phyloP scores from a whole-genome alignment of 2,888 invertebrate species.

The Latrodectus hesperus region DNA sequence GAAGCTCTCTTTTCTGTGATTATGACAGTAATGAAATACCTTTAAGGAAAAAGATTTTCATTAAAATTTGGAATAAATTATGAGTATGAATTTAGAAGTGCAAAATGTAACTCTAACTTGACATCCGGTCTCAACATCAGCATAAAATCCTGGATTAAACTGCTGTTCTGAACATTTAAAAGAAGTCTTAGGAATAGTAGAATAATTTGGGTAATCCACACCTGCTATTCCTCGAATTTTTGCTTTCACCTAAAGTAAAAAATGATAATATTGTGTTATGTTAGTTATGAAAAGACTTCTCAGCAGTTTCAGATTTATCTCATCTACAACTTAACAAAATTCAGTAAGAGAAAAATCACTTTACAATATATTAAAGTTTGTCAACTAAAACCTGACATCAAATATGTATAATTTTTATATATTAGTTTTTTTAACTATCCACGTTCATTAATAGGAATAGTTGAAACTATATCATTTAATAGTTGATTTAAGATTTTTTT shows the following conservation, averaged over 20 bases:
- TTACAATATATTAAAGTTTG: too few species aligned
- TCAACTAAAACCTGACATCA: too few species aligned
- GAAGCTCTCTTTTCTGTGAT: slow-evolving; percentile 56
- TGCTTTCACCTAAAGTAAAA: background rate
- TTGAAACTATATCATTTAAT: too few species aligned
- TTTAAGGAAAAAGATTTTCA: slow-evolving; percentile 12
- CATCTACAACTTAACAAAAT: too few species aligned
- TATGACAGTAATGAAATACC: slow-evolving; percentile 52
- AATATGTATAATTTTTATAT: too few species aligned
- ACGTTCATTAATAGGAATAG: too few species aligned
- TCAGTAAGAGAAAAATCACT: too few species aligned
- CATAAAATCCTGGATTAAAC: slow-evolving; percentile 45
- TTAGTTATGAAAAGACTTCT: too few species aligned
- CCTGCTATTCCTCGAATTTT: slow-evolving; percentile 37
- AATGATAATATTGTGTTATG: too few species aligned
- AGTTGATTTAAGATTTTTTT: too few species aligned
- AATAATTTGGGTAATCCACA: slow-evolving; percentile 48
- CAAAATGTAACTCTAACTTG: slow-evolving; percentile 33
- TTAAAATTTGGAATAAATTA: background rate
- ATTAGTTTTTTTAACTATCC: too few species aligned
- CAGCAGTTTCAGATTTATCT: too few species aligned
- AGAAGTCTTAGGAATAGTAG: slow-evolving; percentile 38
- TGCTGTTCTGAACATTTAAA: slow-evolving; percentile 47
- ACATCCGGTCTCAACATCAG: slow-evolving; percentile 52
- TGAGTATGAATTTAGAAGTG: background rate